These are phyloP conservation scores for Rallus crepitans DNA, from an alignment of 2,797 vertebrate genomes.

Conservation along the genomic window DNA sequence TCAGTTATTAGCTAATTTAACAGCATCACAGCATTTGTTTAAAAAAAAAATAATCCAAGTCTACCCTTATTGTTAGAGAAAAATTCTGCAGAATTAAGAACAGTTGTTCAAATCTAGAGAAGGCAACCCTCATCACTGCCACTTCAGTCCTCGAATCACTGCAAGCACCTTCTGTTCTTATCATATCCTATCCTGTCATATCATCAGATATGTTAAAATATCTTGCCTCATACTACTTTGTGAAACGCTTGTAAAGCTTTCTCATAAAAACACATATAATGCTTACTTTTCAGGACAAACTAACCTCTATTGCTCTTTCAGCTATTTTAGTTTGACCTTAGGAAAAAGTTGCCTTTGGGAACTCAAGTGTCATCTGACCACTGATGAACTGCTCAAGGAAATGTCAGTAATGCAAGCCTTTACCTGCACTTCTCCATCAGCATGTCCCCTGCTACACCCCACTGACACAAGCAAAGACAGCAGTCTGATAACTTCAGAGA, in stretches of 20 bases:
- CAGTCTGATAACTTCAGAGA: background rate
- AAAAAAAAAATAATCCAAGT: background rate
- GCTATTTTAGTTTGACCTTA: background rate
- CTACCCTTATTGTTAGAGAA: background rate
- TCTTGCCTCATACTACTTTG: background rate
- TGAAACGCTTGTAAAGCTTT: background rate
- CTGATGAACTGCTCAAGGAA: background rate
- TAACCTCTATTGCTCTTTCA: background rate
- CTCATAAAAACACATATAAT: background rate
- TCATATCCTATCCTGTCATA: background rate
- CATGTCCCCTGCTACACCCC: background rate
- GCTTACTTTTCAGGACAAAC: background rate
- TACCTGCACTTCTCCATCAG: background rate
- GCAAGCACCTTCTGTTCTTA: background rate
- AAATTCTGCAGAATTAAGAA: background rate
- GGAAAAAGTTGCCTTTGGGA: background rate
- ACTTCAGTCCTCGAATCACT: background rate
- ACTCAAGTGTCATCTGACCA: background rate
- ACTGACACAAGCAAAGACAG: background rate
- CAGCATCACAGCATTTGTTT: background rate
- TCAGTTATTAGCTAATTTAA: background rate
- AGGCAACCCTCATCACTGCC: background rate
- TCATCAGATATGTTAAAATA: background rate
- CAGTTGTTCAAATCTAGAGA: background rate
- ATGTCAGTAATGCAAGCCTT: background rate